Percentiles rank a stretch among this genome's conserved stretches.
These are phyloP conservation scores for Sisyra terminalis DNA, from an alignment of 2,888 invertebrate species.

Conservation along the genomic window DNA sequence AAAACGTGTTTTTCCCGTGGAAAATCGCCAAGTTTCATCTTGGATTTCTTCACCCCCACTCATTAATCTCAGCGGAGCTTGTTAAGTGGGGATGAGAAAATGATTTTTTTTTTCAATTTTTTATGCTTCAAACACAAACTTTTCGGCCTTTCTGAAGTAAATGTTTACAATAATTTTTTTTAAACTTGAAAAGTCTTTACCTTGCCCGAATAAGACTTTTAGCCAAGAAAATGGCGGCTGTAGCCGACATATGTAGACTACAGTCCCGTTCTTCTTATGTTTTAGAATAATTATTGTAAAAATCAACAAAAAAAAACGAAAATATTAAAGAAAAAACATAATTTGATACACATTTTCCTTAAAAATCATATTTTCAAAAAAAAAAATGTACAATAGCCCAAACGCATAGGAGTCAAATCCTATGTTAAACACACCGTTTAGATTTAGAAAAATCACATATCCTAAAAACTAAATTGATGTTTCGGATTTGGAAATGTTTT, in stretches of 20 bases:
- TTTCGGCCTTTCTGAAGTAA: constrained; percentile 1
- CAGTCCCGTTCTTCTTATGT: not conserved
- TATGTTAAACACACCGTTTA: constrained; percentile 1
- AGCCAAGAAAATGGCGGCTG: not conserved
- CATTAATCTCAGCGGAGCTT: not conserved
- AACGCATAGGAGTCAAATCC: constrained; percentile 1
- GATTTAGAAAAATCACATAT: not conserved
- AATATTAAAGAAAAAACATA: constrained; percentile 2
- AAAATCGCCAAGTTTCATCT: not conserved
- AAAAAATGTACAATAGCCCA: constrained; percentile 6
- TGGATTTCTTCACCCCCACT: not conserved
- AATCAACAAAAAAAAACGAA: constrained; percentile 1
- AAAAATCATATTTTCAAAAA: constrained; percentile 1
- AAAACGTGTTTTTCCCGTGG: not conserved
- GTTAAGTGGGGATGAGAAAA: not conserved
- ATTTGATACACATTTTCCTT: not conserved
- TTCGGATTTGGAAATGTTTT: not conserved
- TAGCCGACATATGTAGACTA: not conserved
- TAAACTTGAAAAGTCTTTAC: constrained; percentile 5
- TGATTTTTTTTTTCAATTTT: constrained; percentile 3
- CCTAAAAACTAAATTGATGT: not conserved
- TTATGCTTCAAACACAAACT: constrained; percentile 2
- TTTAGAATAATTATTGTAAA: constrained; percentile 8
- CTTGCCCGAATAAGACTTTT: constrained; percentile 5
- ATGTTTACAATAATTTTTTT: constrained; percentile 7